These are phyloP conservation scores for Eristalinus sepulchralis DNA, from an alignment of 2,888 invertebrate species.

Conservation along the genomic window DNA sequence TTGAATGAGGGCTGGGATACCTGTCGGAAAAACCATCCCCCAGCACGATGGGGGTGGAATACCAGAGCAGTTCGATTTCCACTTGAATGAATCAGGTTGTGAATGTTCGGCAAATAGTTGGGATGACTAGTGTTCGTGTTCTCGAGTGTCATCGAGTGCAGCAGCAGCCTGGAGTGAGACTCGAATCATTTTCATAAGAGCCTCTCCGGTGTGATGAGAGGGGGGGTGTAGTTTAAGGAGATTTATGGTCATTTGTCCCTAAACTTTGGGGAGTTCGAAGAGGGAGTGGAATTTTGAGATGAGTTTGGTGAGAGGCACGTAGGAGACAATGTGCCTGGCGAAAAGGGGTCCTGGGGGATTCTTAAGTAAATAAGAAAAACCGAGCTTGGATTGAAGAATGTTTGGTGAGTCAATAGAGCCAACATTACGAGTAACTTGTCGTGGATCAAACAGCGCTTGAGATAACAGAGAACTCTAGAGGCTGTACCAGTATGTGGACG, in stretches of 20 bases:
- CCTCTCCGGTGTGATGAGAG: not conserved
- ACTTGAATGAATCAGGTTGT: not conserved
- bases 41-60: not conserved
- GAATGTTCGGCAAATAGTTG: not conserved
- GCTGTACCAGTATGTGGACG: no score
- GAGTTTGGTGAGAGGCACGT: no score
- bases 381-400: no score
- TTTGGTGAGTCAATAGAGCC: no score
- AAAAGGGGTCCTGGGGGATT: no score
- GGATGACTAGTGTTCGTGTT: not conserved
- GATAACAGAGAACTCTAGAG: no score
- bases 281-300: no score
- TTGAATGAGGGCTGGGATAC: constrained; percentile 37
- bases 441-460: no score
- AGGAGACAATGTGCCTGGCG: no score
- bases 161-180: not conserved
- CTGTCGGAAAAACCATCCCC: not conserved
- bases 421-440: no score
- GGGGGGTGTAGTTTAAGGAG: not conserved
- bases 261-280: not conserved
- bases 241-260: not conserved
- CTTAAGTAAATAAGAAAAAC: no score
- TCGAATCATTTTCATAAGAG: not conserved
- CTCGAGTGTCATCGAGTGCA: not conserved
- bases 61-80: constrained; percentile 11